Evolutionary conservation across 2,113 vertebrate genomes (phyloP), one percentile per base, ranked within the genome.

Genomic region (Tragelaphus buxtoni): DNA sequence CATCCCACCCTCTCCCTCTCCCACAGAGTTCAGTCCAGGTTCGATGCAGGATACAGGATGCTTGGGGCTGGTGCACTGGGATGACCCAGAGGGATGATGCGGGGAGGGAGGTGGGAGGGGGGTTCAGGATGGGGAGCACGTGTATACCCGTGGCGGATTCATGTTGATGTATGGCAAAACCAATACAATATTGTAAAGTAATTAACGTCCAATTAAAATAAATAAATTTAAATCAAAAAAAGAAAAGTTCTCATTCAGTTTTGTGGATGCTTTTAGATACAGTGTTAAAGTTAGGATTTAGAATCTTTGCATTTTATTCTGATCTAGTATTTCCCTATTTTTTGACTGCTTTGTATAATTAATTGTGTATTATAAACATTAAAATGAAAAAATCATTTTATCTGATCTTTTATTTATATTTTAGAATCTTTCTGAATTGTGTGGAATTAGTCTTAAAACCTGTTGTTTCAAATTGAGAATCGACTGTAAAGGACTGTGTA

Each of bases 361-460:
- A 87, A 74, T 7, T 82, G 61, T 80, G 55, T 47, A 39, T 56
- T 76, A 7, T 83, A 26, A 76, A 53, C 39, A 69, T n/a, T 93
- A 76, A 90, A 77, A 56, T 88, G 63, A 77, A 94, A 69, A 42
- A 89, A 39, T 90, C 1, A 9, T 77, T 88, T 26, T 85, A 42
- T 88, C 4, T 82, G 17, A 26, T 88, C 7, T 30, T 83, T 84
- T 91, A 53, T 30, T 91, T 83, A 8, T 13, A 72, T 72, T 72
- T 39, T 42, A 55, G n/a, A 88, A 91, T 76, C 82, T 95, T 84
- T 94, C 53, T 63, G 65, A 79, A 96, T 74, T 96, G 53, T 85
- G 24, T 92, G 30, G 32, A 63, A 61, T 30, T 84, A 79, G 60
- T 85, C n/a, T 56, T 72, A 92, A 85, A 60, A 17, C 26, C 47